Percentiles rank a stretch among this genome's conserved stretches.
These are phyloP conservation scores for Poecile atricapillus DNA, from an alignment of 2,113 vertebrate genomes.

Conservation along the genomic window DNA sequence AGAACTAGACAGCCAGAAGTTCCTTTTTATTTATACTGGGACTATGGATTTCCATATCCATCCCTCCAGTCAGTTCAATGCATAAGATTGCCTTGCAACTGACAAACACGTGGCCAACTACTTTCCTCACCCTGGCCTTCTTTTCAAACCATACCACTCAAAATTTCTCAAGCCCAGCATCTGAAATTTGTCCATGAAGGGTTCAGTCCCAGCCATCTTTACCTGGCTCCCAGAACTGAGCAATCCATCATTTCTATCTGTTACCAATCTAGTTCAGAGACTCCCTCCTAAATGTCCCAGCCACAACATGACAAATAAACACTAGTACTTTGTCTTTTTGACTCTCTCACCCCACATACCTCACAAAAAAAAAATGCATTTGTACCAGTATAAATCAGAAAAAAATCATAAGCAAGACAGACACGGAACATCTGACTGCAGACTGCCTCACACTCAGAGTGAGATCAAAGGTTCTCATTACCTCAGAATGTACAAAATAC, in stretches of 20 bases:
- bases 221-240: not conserved
- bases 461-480: not conserved
- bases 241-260: not conserved
- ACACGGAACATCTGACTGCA: not conserved
- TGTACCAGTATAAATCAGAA: not conserved
- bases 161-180: not conserved
- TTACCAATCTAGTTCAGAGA: not conserved
- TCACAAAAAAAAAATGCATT: not conserved
- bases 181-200: not conserved
- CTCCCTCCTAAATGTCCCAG: not conserved
- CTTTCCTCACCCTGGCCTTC: not conserved
- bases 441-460: not conserved
- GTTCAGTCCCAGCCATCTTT: not conserved
- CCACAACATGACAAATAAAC: not conserved
- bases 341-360: not conserved
- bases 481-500: not conserved
- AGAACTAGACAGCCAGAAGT: not conserved
- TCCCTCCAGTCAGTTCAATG: not conserved
- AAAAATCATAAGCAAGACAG: not conserved
- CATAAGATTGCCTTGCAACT: not conserved
- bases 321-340: not conserved
- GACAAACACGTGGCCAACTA: not conserved
- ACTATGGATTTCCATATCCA: not conserved
- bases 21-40: not conserved
- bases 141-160: not conserved